Conservation (phyloP, 37 sponge, comb jelly and placozoan species). For the Beroe ovata region DNA sequence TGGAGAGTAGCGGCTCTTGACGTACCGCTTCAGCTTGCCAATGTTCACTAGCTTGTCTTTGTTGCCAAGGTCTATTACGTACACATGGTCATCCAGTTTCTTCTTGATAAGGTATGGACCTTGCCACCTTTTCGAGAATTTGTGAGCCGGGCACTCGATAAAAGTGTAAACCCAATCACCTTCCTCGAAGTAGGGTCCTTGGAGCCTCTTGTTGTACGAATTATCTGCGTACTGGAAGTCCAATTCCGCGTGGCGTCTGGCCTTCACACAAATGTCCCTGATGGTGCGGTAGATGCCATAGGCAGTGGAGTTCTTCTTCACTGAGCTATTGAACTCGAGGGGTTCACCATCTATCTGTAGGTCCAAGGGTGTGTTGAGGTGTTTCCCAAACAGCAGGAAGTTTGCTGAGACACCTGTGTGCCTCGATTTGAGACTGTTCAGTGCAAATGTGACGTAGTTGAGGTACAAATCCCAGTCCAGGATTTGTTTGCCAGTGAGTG, state of each 20-base stretch:
- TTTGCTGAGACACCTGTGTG: conserved; percentile 15
- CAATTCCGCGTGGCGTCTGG: conserved; percentile 1
- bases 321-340: not conserved
- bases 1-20: not conserved
- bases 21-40: conserved; percentile 36
- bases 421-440: not conserved
- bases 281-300: not conserved
- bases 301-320: not conserved
- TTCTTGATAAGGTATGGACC: conserved; percentile 4
- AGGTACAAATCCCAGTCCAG: conserved; percentile 40
- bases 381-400: conserved; percentile 29
- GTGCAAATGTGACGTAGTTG: conserved; percentile 12
- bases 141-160: conserved; percentile 9
- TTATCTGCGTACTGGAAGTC: conserved; percentile 11
- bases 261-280: not conserved
- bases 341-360: not conserved
- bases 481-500: conserved; percentile 44
- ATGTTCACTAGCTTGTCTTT: conserved; percentile 40
- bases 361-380: conserved; percentile 31
- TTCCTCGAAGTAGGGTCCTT: not conserved
- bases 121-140: conserved; percentile 22
- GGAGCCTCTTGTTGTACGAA: conserved; percentile 54
- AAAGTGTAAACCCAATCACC: conserved; percentile 30
- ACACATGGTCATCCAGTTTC: not conserved
- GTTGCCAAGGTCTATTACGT: not conserved